These are phyloP conservation scores for Sturnus vulgaris DNA, from an alignment of 2,113 vertebrate genomes.

Conservation along the genomic window DNA sequence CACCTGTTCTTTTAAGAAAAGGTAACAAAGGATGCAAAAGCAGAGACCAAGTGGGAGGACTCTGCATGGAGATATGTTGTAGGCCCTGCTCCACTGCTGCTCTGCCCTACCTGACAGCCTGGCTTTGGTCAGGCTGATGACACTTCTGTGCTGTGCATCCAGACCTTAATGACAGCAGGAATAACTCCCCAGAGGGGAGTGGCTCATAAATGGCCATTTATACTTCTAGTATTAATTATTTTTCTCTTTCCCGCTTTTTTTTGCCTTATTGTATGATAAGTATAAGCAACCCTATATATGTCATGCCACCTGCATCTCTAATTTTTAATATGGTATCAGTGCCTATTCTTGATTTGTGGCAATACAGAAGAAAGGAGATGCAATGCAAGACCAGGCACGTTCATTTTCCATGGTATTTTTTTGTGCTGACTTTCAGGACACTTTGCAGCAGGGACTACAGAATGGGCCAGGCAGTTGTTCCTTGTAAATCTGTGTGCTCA, in stretches of 20 bases:
- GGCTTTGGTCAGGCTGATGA: neutral
- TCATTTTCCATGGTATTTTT: neutral
- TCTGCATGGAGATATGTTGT: accelerated
- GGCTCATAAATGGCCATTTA: neutral
- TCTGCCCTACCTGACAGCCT: neutral
- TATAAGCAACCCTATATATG: neutral
- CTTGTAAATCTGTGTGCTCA: neutral
- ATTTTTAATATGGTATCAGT: neutral
- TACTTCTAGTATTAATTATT: neutral
- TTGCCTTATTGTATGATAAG: accelerated
- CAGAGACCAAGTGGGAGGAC: neutral
- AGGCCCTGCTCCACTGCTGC: neutral
- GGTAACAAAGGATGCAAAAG: neutral
- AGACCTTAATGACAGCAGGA: neutral
- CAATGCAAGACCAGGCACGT: neutral
- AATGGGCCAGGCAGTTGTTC: neutral
- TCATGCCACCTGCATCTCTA: neutral
- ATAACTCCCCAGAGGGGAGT: neutral
- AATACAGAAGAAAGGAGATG: neutral
- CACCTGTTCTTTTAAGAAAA: neutral
- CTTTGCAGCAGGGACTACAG: neutral
- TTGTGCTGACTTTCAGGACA: neutral
- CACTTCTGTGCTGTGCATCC: neutral
- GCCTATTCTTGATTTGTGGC: neutral
- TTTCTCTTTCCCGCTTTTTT: neutral